Base-by-base conservation (phyloP, 1,140 invertebrate species). In the Achatina immaculata region DNA sequence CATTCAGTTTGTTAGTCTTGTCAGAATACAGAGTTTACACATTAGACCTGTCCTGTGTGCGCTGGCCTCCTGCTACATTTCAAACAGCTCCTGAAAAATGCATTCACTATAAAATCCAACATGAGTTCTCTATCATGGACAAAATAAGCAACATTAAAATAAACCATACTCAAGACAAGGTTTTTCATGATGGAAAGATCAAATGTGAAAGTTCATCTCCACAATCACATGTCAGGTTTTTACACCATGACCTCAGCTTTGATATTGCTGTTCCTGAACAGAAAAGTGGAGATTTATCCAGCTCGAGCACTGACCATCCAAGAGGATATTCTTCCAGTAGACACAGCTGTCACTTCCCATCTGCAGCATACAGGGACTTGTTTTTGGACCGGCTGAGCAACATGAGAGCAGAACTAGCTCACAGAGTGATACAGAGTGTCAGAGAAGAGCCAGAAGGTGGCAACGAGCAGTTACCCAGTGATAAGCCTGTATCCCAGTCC, bases 391-490 rank as follows among this genome's bases (percentile, higher is more conserved):
- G 86, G 65, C 78, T 90, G 69, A 89, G 86, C 11, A 86, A 84
- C 58, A 80, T 89, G 31, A 79, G 88, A 68, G 84, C 85, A n/a
- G 88, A 89, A 68, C 85, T 86, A 79, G 86, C 86, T 42, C 84
- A 90, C 62, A 71, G 85, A 55, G 85, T 89, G 84, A 86, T 84
- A 11, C 86, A 87, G 4, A 86, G 83, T 24, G 79, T 86, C 2
- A 82, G 89, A n/a, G 84, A 88, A 72, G 88, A 88, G 65, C 89
- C 89, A 9, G 89, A 90, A 71, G 89, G 89, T 43, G 87, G 87
- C 0, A 90, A 89, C 80, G 89, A 89, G 78, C 85, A 81, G 14
- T 43, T 78, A 21, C 38, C 21, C 21, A 31, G 31, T 71, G 80
- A 58, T 62, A n/a, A 45, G 48, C 24, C 6, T n/a, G 36, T 36